Base-by-base conservation (phyloP, 2,888 invertebrate genomes). In the Anorthoa munda region DNA sequence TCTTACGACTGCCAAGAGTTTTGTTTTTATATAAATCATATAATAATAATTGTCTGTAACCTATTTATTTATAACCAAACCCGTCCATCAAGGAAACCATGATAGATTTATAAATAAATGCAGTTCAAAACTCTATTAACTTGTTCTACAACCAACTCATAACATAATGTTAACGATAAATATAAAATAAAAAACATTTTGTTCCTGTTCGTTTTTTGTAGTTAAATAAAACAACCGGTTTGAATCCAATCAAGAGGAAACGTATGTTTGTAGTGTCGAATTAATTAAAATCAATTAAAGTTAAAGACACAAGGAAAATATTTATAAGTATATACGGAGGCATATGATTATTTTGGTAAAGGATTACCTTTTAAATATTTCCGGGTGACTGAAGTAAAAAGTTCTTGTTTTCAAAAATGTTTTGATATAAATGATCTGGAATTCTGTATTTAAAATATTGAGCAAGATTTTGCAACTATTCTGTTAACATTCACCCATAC, bases 201-300 rank as follows among this genome's bases (percentile, higher is more conserved):
- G 23, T 66, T 76, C 66, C 59, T 55, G 51, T 26, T 70, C 1
- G 9, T 79, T 58, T 65, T 79, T 64, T 61, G 45, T 46, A 15
- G n/a, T 31, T 60, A 26, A 31, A 58, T 59, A 59, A 66, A 66
- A 70, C 5, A 76, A 81, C 79, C 53, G 26, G 72, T 79, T 76
- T 31, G 0, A 48, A 46, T 15, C 39, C 23, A 71, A 67, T 76
- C 59, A 67, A 76, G 66, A 71, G 79, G 77, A 81, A 81, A 71
- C 55, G 55, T 9, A 45, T 15, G 55, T 9, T 21, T 9, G 59
- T 66, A n/a, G 18, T 50, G 64, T 53, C 59, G 55, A 60, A 60
- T 60, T 64, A 56, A 67, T 55, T 55, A 70, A 45, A 45, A 60
- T 26, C 46, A 58, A 74, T 71, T 65, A 67, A n/a, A 18, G 17